A percentile compares a stretch with the other conserved stretches of the same genome.
Conservation (phyloP, 2,888 invertebrate genomes). For the Cartodere bifasciata region DNA sequence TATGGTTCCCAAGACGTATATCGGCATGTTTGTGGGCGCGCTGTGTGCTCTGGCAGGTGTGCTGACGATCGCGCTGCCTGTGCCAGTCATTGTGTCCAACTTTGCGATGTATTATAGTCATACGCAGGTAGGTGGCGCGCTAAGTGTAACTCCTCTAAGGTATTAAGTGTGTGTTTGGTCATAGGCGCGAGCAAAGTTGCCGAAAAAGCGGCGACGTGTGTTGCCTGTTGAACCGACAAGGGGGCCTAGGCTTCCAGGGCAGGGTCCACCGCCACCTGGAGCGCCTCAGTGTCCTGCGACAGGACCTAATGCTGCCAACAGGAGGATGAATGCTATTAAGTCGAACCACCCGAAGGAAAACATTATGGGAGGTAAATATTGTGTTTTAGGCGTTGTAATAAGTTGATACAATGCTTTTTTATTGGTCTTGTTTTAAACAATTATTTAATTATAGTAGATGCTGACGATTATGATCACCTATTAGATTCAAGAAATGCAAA, state of each 20-base stretch:
- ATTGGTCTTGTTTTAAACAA: too few species aligned
- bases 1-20: conserved; percentile 97
- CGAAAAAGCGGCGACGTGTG: conserved; percentile 94
- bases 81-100: conserved; percentile 98
- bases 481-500: too few species aligned
- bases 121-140: conserved; percentile 47
- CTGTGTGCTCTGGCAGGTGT: conserved; percentile 97
- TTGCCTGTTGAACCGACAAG: conserved; percentile 89
- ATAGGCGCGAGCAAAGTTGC: conserved; percentile 94
- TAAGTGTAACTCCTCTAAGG: background rate
- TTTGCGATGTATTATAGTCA: conserved; percentile 95
- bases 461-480: conserved; percentile 10
- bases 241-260: conserved; percentile 46
- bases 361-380: conserved; percentile 36
- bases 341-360: conserved; percentile 76
- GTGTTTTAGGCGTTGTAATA: background rate
- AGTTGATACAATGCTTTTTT: conserved; percentile 2
- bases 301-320: conserved; percentile 45
- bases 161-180: too few species aligned
- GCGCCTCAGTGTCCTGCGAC: conserved; percentile 41
- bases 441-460: too few species aligned
- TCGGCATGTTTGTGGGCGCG: conserved; percentile 97
- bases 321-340: conserved; percentile 79
- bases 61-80: conserved; percentile 94
- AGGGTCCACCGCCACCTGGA: conserved; percentile 22